Conservation (phyloP, 1,140 invertebrate genomes). For the Sitophilus oryzae region DNA sequence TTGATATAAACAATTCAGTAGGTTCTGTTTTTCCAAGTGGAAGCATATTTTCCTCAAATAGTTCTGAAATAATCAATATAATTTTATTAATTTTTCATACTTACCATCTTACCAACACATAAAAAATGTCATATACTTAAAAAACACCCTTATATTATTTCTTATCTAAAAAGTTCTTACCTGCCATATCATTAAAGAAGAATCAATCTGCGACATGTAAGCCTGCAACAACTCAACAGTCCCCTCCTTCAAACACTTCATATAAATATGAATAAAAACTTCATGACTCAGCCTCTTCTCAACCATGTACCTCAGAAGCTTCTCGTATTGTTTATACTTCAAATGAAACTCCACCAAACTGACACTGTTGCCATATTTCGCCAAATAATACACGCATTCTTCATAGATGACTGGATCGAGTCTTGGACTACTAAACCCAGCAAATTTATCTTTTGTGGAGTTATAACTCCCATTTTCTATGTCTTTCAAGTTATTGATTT, state of each 20-base stretch:
- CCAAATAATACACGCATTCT: constrained; percentile 67
- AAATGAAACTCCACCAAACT: constrained; percentile 66
- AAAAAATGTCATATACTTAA: neutral
- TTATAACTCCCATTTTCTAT: constrained; percentile 42
- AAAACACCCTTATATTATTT: neutral
- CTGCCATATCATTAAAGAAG: constrained; percentile 58
- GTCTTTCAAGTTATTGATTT: constrained; percentile 44
- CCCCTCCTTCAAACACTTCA: constrained; percentile 58
- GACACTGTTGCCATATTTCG: constrained; percentile 61
- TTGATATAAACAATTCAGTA: constrained; percentile 61
- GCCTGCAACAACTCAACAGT: constrained; percentile 54
- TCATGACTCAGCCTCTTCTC: constrained; percentile 60
- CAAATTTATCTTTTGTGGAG: constrained; percentile 18
- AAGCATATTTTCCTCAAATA: constrained; percentile 61
- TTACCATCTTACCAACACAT: neutral
- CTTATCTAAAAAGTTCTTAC: constrained; percentile 41
- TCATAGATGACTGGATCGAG: constrained; percentile 55
- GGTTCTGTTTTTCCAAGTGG: constrained; percentile 57
- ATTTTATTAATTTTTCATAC: constrained; percentile 2
- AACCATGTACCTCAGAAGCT: constrained; percentile 57
- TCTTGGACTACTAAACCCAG: constrained; percentile 1
- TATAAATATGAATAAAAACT: constrained; percentile 66
- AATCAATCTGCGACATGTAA: constrained; percentile 56
- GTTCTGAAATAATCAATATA: constrained; percentile 40
- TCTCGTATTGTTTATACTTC: constrained; percentile 54